phyloP scores from a whole-genome alignment of 2,797 vertebrate genomes.

The Gymnocypris eckloni region DNA sequence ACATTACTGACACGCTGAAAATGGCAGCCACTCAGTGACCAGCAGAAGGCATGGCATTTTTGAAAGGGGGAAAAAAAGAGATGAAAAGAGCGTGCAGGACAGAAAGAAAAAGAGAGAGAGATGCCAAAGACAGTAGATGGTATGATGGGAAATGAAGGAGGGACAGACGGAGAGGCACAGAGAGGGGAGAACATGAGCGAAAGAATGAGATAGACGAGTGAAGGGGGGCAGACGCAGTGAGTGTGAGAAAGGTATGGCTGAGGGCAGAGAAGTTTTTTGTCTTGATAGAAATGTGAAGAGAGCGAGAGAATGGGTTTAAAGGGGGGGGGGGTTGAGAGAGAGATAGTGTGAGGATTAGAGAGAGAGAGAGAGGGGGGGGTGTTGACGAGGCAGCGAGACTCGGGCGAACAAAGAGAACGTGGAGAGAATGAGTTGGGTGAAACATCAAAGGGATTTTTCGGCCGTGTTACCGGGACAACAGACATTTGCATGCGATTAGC shows the following conservation, averaged over 20 bases:
- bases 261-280: conserved; percentile 62
- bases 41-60: conserved; percentile 53
- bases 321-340: conserved; percentile 22
- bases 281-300: conserved; percentile 61
- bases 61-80: conserved; percentile 58
- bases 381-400: conserved; percentile 85
- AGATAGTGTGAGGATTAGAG: conserved; percentile 37
- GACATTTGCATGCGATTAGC: conserved; percentile 89
- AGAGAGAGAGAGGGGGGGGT: conserved; percentile 61
- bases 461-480: conserved; percentile 88
- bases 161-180: conserved; percentile 80
- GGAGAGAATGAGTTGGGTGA: conserved; percentile 86
- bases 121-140: conserved; percentile 61
- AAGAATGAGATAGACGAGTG: conserved; percentile 41
- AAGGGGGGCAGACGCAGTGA: conserved; percentile 35
- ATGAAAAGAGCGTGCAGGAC: conserved; percentile 64
- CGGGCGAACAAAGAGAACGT: conserved; percentile 85
- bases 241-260: conserved; percentile 54
- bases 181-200: conserved; percentile 72
- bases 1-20: conserved; percentile 60
- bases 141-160: conserved; percentile 78
- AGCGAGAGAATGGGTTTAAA: conserved; percentile 52
- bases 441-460: conserved; percentile 89
- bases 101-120: conserved; percentile 61
- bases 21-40: conserved; percentile 57